Evolutionary conservation across 2,888 invertebrate species (phyloP), one percentile per base, ranked within the genome.

Genomic region (Argyresthia albistria): DNA sequence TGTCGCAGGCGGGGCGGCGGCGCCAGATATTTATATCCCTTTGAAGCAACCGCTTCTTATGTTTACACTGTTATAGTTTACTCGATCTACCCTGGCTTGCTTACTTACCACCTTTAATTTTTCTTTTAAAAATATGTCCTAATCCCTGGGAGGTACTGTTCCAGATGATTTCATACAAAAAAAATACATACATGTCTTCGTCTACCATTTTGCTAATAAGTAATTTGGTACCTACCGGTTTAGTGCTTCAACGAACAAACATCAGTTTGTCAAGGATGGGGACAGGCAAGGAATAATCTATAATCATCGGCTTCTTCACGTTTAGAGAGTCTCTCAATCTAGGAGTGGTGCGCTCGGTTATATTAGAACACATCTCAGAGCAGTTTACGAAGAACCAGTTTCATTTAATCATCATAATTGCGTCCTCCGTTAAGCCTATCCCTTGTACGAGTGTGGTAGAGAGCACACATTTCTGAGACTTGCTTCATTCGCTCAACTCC

Each of bases 381-480:
- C 43, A 16, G 46, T 35, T 67, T 69, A 59, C 66, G 69, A 65
- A 71, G 72, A 83, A 84, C 86, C 81, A 80, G 86, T 84, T 84
- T 77, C 71, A 71, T 79, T 79, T 81, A 83, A 86, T 83, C 84
- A 83, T 83, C 79, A 80, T 83, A 83, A 84, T 84, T 84, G 82
- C 80, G 76, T 77, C 80, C 80, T 76, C 81, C 80, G 81, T 79
- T 80, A 80, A 81, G 70, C 73, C 75, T 76, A 75, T 73, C 72
- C n/a, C 70, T 66, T 61, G 67, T 62, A 62, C 57, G 63, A 65
- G 61, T 66, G 67, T 64, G 64, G 61, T 63, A 57, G 60, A 63
- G 61, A 62, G 63, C 61, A 61, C 66, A 63, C 53, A 54, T 53
- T 48, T 51, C 39, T 43, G 37, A 39, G 25, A 25, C 25, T 25